Evolutionary conservation across 2,797 vertebrate genomes (phyloP).

Genomic region (Rhinatrema bivittatum): DNA sequence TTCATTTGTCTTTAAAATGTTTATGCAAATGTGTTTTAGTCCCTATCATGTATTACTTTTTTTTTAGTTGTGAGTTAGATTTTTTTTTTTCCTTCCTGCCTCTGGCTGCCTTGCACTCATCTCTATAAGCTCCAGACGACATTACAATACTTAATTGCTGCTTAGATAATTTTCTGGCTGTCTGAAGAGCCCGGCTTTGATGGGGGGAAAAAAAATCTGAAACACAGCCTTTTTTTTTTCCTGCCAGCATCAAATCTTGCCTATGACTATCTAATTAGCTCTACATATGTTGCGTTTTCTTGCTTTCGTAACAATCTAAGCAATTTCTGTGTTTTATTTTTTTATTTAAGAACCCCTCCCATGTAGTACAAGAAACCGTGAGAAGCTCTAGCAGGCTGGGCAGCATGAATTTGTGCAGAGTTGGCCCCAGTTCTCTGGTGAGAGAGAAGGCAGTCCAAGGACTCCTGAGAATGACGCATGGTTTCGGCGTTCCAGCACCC

Average conservation of each 20-base stretch:
- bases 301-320: too few species aligned
- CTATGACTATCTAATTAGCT: neutral
- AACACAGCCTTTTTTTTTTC: neutral
- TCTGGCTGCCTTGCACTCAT: neutral
- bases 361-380: too few species aligned
- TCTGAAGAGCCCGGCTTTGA: neutral
- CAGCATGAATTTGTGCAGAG: too few species aligned
- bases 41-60: neutral
- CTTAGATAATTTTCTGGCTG: neutral
- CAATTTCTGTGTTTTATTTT: too few species aligned
- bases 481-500: too few species aligned
- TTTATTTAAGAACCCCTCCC: too few species aligned
- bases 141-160: neutral
- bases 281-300: neutral
- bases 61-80: neutral
- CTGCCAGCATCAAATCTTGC: neutral
- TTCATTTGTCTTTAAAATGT: too few species aligned
- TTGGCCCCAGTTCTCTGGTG: too few species aligned
- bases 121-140: neutral
- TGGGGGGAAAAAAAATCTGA: neutral
- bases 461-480: too few species aligned
- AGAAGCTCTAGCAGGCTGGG: too few species aligned
- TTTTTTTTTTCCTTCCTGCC: neutral
- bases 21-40: rapidly evolving
- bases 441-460: neutral